These are phyloP conservation scores for Struthio camelus DNA, from an alignment of 2,113 vertebrate genomes.

Conservation along the genomic window DNA sequence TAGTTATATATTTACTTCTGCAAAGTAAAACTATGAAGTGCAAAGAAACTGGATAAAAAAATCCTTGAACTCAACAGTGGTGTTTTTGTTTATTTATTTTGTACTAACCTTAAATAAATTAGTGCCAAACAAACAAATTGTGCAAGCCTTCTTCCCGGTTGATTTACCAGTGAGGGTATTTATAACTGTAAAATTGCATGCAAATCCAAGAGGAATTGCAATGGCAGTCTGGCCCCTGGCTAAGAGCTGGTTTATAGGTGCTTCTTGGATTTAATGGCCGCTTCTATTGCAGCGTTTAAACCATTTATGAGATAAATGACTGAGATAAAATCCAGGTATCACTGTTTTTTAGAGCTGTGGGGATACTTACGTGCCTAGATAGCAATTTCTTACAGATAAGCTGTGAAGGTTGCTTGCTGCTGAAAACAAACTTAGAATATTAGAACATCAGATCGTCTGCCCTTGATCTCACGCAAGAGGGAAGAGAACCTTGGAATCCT, in stretches of 20 bases:
- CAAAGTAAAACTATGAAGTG: not conserved
- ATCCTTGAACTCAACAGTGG: not conserved
- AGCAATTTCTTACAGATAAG: not conserved
- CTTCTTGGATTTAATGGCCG: not conserved
- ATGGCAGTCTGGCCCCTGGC: not conserved
- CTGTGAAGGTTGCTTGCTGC: not conserved
- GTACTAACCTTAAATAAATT: not conserved
- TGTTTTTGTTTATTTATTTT: not conserved
- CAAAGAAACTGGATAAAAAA: not conserved
- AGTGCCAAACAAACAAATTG: not conserved
- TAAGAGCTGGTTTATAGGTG: not conserved
- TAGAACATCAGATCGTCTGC: not conserved
- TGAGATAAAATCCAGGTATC: constrained; percentile 21
- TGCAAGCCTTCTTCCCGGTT: not conserved
- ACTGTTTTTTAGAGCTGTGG: not conserved
- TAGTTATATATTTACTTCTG: not conserved
- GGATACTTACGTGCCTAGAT: not conserved
- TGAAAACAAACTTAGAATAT: not conserved
- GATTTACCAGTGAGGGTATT: not conserved
- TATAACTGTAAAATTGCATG: not conserved
- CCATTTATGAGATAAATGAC: constrained; percentile 8
- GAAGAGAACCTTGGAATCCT: not conserved
- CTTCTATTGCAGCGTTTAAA: not conserved
- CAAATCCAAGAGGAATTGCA: not conserved
- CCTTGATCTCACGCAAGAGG: not conserved